Evolutionary conservation across 2,888 invertebrate species (phyloP), one percentile per base, ranked within the genome.

Genomic region (Cinara cedri): DNA sequence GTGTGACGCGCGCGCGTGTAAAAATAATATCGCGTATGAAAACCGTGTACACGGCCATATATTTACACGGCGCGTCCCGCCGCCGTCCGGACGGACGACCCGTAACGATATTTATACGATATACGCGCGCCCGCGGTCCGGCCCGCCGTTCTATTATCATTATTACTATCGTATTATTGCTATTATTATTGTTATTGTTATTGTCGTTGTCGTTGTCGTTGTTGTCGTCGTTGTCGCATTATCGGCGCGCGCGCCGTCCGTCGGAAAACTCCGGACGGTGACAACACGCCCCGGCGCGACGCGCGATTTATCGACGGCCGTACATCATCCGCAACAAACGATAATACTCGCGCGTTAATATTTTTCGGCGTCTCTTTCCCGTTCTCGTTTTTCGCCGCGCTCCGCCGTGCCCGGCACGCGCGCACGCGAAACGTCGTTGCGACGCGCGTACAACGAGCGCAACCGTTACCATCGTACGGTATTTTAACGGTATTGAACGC

Each of bases 221-320:
- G 57, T 68, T 76, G 68, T 78, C 68, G 68, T 26, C 68, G 60
- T 55, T 57, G 57, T 78, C 6, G 34, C n/a, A n/a, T n/a, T n/a
- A n/a, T n/a, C n/a, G n/a, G n/a, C n/a, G n/a, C n/a, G n/a, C n/a
- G 34, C 6, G 34, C 34, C 34, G 6, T 34, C 34, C 34, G 6
- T 34, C 6, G 6, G 26, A 66, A 66, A 11, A 66, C 46, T 55
- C n/a, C n/a, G n/a, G 55, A 57, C 55, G 13, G 55, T 57, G n/a
- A n/a, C n/a, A 78, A 78, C 76, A 78, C 76, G 76, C 76, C 76
- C 76, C 76, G 10, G 11, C 11, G 68, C 46, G 46, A 6, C 49
- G 44, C 44, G 68, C 76, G 60, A 78, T 78, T 78, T 78, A 78
- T 78, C 76, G 66, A 34, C 44, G 75, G 34, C 57, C 76, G 76